These are phyloP conservation scores for Poeciliopsis presidionis DNA, from an alignment of 2,797 vertebrate genomes.

Conservation along the genomic window DNA sequence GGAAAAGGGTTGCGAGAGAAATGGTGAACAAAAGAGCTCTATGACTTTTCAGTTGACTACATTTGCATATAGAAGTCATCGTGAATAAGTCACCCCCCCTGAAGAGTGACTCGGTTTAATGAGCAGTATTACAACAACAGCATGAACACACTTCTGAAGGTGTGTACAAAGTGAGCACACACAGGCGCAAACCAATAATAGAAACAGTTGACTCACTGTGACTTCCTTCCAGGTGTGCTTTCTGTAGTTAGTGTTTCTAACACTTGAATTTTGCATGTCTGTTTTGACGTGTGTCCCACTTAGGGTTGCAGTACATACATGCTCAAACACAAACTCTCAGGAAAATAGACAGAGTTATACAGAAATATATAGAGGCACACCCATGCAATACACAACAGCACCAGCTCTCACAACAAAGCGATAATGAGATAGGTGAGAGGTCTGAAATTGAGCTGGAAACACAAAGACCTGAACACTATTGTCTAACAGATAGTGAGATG, in stretches of 20 bases:
- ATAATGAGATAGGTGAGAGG: conserved; percentile 57
- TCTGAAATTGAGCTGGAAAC: conserved; percentile 66
- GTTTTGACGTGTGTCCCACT: background rate
- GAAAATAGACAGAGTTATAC: background rate
- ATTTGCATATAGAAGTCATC: background rate
- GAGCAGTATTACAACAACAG: background rate
- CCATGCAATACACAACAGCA: conserved; percentile 14
- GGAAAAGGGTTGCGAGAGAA: background rate
- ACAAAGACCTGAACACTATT: conserved; percentile 54
- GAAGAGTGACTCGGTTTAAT: background rate
- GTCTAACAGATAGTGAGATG: conserved; percentile 47
- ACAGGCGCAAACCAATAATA: conserved; percentile 14
- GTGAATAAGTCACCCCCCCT: background rate
- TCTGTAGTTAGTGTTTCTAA: conserved; percentile 36
- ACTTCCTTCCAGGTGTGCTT: conserved; percentile 40
- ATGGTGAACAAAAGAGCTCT: background rate
- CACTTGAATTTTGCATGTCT: background rate
- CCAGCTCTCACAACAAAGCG: conserved; percentile 17
- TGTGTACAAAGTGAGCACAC: background rate
- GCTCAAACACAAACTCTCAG: conserved; percentile 8
- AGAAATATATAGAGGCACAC: background rate
- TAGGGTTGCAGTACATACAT: background rate
- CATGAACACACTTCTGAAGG: background rate
- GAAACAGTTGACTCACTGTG: conserved; percentile 45
- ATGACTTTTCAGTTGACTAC: background rate